Conservation (phyloP, 1,140 invertebrate genomes). For the Artemia franciscana region DNA sequence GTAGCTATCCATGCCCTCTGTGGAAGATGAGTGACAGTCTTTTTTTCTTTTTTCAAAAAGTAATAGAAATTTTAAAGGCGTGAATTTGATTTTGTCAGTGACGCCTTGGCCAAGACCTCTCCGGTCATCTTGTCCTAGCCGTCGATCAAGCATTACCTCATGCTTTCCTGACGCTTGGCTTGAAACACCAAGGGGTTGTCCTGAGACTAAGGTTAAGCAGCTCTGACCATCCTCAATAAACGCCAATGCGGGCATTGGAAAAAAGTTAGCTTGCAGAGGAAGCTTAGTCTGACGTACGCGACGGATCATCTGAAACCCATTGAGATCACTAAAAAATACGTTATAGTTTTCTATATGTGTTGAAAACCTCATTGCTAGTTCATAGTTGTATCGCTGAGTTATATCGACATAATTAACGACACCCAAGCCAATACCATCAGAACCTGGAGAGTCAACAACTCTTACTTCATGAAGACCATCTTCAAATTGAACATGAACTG, state of each 20-base stretch:
- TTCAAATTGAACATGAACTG: constrained; percentile 39
- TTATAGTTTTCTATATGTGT: constrained; percentile 45
- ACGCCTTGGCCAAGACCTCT: constrained; percentile 74
- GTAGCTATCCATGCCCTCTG: constrained; percentile 23
- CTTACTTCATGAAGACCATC: constrained; percentile 42
- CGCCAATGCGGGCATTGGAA: constrained; percentile 62
- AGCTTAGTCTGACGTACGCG: constrained; percentile 61
- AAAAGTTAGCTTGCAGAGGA: constrained; percentile 84
- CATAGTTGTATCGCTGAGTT: constrained; percentile 47
- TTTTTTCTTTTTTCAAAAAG: constrained; percentile 34
- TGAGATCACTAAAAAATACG: constrained; percentile 55
- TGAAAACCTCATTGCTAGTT: constrained; percentile 62
- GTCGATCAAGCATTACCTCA: constrained; percentile 81
- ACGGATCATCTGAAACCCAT: constrained; percentile 62
- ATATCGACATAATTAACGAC: constrained; percentile 55
- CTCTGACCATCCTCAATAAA: constrained; percentile 59
- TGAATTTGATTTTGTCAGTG: constrained; percentile 53
- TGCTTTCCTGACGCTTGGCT: constrained; percentile 54
- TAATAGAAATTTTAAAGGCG: constrained; percentile 45
- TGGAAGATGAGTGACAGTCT: constrained; percentile 29
- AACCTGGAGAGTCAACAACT: constrained; percentile 36
- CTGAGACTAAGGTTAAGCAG: constrained; percentile 52
- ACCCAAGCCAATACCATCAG: constrained; percentile 38
- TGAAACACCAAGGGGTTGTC: constrained; percentile 63
- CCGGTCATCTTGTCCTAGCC: constrained; percentile 79